Percentiles rank a stretch among this genome's conserved stretches.
These are phyloP conservation scores for Coracias cyanogaster DNA, from an alignment of 2,797 vertebrate species.

Conservation along the genomic window DNA sequence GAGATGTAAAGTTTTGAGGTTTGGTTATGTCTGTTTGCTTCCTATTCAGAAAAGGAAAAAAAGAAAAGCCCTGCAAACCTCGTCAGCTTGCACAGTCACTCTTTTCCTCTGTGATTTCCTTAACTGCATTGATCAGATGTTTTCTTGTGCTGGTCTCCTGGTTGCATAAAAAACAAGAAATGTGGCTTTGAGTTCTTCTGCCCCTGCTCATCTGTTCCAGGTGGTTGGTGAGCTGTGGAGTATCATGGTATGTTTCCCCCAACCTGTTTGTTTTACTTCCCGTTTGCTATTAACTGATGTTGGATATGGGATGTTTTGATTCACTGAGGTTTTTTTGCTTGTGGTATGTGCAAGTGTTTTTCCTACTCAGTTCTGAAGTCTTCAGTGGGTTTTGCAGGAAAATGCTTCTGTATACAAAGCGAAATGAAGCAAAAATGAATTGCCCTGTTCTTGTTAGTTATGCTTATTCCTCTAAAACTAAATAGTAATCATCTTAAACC, in stretches of 20 bases:
- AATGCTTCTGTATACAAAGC: neutral
- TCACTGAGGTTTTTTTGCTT: neutral
- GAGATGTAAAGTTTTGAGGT: neutral
- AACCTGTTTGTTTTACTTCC: neutral
- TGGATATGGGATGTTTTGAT: neutral
- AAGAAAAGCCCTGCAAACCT: neutral
- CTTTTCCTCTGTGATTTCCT: neutral
- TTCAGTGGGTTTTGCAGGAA: neutral
- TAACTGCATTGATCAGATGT: neutral
- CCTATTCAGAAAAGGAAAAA: neutral
- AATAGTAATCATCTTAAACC: slow-evolving; percentile 7
- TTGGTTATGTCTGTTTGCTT: neutral
- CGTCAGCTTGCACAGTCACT: neutral
- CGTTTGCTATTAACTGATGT: neutral
- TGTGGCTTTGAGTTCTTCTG: neutral
- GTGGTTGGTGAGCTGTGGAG: neutral
- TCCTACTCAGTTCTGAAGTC: neutral
- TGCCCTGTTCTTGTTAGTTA: neutral
- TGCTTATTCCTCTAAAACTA: slow-evolving; percentile 1
- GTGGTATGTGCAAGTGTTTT: neutral
- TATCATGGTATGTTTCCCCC: neutral
- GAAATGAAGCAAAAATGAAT: neutral
- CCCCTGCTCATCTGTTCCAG: neutral
- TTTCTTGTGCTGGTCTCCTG: neutral
- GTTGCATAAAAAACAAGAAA: neutral